These are phyloP conservation scores for Crotalus tigris DNA, from an alignment of 2,113 vertebrate genomes.

Conservation along the genomic window DNA sequence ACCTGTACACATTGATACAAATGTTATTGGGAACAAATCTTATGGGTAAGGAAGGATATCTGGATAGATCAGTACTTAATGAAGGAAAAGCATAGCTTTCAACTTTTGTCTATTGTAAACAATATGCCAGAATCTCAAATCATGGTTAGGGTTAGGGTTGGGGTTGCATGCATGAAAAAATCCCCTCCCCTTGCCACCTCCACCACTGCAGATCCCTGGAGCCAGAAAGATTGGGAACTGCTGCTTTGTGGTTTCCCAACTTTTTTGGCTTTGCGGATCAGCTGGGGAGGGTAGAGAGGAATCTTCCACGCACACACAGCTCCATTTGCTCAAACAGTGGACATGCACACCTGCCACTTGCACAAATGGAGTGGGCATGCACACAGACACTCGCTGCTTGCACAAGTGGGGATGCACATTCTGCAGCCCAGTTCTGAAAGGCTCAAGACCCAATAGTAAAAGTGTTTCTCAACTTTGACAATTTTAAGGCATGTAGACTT, in stretches of 20 bases:
- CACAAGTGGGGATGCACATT: fast-evolving
- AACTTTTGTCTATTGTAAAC: background rate
- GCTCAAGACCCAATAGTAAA: background rate
- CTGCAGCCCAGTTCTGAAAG: background rate
- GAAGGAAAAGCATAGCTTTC: background rate
- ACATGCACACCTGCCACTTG: background rate
- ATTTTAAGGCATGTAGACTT: too few species aligned
- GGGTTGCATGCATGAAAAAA: background rate
- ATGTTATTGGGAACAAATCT: background rate
- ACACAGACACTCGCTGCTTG: too few species aligned
- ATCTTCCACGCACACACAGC: background rate
- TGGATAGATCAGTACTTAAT: background rate
- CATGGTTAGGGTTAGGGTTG: background rate
- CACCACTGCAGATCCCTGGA: background rate
- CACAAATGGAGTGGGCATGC: fast-evolving
- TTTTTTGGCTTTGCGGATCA: background rate
- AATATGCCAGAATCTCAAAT: background rate
- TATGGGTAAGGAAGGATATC: background rate
- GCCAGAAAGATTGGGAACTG: background rate
- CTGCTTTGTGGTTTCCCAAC: background rate
- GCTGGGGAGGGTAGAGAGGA: background rate
- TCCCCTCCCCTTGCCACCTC: background rate
- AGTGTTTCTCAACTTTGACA: too few species aligned
- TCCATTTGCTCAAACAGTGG: background rate
- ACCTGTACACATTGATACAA: background rate